A percentile compares a stretch with the other conserved stretches of the same genome.
These are phyloP conservation scores for Carposina sasakii DNA, from an alignment of 1,140 invertebrate genomes.

Conservation along the genomic window DNA sequence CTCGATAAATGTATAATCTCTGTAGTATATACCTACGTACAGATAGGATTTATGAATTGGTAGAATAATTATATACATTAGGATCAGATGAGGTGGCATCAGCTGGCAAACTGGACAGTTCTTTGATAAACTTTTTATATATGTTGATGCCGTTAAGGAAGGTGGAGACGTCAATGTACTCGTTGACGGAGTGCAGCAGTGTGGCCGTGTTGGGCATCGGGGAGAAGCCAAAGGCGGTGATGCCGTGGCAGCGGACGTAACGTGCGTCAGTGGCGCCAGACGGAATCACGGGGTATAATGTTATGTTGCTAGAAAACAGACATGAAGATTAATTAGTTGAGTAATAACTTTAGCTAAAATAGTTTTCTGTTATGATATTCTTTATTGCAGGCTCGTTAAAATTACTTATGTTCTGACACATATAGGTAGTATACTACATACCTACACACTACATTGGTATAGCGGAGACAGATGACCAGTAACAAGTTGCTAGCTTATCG, in stretches of 20 bases:
- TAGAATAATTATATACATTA: slow-evolving; percentile 8
- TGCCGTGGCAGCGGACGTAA: slow-evolving; percentile 19
- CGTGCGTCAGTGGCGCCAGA: slow-evolving; percentile 35
- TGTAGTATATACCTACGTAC: not conserved
- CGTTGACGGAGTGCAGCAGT: slow-evolving; percentile 19
- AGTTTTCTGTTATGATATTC: too few relatives aligned
- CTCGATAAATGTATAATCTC: too few relatives aligned
- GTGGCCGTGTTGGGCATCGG: slow-evolving; percentile 26
- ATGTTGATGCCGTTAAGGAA: slow-evolving; percentile 5
- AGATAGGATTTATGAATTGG: not conserved
- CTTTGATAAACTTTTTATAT: slow-evolving; percentile 6
- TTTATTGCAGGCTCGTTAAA: too few relatives aligned
- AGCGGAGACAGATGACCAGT: too few relatives aligned
- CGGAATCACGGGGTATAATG: slow-evolving; percentile 18
- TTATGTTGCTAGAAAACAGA: slow-evolving; percentile 19
- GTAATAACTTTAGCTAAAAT: too few relatives aligned
- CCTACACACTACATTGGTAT: too few relatives aligned
- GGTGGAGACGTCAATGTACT: not conserved
- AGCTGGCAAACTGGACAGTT: slow-evolving; percentile 15
- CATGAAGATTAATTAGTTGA: not conserved
- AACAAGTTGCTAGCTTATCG: too few relatives aligned
- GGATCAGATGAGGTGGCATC: slow-evolving; percentile 2
- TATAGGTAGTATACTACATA: too few relatives aligned
- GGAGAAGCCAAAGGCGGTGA: slow-evolving; percentile 32
- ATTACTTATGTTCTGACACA: too few relatives aligned